These are phyloP conservation scores for Mycteria americana DNA, from an alignment of 2,797 vertebrate species.

Conservation along the genomic window DNA sequence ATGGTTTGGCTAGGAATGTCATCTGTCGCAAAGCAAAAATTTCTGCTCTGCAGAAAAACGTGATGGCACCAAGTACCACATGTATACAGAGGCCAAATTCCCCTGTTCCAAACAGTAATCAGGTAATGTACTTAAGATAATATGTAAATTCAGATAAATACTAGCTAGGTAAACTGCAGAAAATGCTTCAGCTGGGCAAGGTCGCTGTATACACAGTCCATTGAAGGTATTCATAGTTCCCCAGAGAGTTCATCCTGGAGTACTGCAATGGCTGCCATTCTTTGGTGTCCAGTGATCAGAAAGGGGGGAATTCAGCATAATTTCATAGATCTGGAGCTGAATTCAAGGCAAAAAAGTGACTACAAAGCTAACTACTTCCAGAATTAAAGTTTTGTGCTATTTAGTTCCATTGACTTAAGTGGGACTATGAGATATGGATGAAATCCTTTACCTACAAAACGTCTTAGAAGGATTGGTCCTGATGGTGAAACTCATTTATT, in stretches of 20 bases:
- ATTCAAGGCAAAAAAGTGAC: background rate
- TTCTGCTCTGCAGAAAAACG: background rate
- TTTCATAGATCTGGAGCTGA: background rate
- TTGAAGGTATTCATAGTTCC: background rate
- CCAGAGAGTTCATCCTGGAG: background rate
- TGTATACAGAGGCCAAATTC: background rate
- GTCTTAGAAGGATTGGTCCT: background rate
- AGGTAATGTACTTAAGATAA: background rate
- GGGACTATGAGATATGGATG: background rate
- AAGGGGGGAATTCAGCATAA: background rate
- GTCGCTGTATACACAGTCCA: background rate
- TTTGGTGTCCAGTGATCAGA: background rate
- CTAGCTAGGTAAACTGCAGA: background rate
- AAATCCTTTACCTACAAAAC: background rate
- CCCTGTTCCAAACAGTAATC: background rate
- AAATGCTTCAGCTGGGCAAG: background rate
- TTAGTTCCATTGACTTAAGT: background rate
- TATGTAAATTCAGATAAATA: background rate
- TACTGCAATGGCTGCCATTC: background rate
- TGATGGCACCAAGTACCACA: background rate
- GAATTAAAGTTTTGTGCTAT: background rate
- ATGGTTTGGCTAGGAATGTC: background rate
- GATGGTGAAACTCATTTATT: background rate
- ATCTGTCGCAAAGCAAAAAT: background rate
- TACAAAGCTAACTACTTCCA: background rate